Base-by-base conservation (phyloP, 2,113 vertebrate species). In the Copsychus sechellarum region DNA sequence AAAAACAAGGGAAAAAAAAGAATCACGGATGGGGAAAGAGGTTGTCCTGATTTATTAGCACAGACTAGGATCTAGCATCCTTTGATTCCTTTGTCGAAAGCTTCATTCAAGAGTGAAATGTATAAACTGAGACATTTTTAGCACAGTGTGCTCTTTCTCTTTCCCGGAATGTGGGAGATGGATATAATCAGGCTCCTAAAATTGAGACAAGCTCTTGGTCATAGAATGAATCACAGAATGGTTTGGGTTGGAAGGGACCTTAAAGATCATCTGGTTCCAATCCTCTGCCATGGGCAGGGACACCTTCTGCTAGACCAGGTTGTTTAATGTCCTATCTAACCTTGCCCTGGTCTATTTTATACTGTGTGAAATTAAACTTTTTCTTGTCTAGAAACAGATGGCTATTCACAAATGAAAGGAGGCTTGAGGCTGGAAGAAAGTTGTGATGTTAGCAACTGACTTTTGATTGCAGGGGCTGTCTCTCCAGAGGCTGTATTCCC, bases 21-120 rank as follows among this genome's bases (percentile, higher is more conserved):
- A 31, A 17, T 0, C 17, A 47, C 29, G 7, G 7, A 4, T 5
- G 0, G 1, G 6, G 8, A 47, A 33, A 36, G 3, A 3, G 1
- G 9, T 64, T 58, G 26, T 73, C 21, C 24, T 79, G 16, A 57
- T 82, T 74, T 57, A 29, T 6, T 47, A 73, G 50, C 24, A 40
- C 26, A 19, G 50, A 34, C 48, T 50, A 23, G 11, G 11, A 4
- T 64, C 19, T 72, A 45, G 23, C 26, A 76, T 67, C 19, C 29
- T 87, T 62, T 60, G 81, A 70, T 71, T 90, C 24, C 72, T 58
- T 66, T 81, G 72, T 58, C 33, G 54, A 71, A 92, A 81, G 14
- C 24, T 84, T 66, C 9, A 50, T 65, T 81, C 34, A 67, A 61
- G 34, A 50, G 40, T 56, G 29, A 74, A 92, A 40, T 8, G 14